A percentile compares a stretch with the other conserved stretches of the same genome.
Conservation (phyloP, 2,113 vertebrate genomes). For the Otocyon megalotis region DNA sequence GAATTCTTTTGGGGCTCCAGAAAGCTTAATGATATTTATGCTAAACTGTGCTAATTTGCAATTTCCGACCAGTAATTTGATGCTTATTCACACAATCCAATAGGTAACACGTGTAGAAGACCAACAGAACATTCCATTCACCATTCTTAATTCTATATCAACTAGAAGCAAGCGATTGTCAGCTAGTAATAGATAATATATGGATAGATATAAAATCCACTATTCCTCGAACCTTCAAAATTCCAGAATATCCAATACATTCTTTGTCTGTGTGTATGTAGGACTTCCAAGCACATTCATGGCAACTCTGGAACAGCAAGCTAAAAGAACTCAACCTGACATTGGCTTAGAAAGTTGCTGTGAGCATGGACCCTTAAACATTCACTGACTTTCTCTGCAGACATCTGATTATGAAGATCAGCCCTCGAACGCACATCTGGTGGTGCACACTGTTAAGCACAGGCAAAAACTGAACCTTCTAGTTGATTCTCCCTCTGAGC, state of each 20-base stretch:
- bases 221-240: slow-evolving; percentile 1
- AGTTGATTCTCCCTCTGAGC: not conserved
- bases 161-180: not conserved
- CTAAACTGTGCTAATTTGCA: slow-evolving; percentile 3
- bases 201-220: not conserved
- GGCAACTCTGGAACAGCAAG: not conserved
- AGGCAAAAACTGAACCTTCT: not conserved
- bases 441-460: not conserved
- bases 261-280: not conserved
- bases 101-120: not conserved
- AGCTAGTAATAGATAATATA: not conserved
- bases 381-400: not conserved
- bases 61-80: not conserved
- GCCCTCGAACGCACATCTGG: not conserved
- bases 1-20: slow-evolving; percentile 17
- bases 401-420: not conserved
- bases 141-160: not conserved
- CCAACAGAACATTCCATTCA: not conserved
- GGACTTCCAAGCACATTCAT: not conserved
- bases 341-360: not conserved
- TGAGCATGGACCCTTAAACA: not conserved
- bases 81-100: not conserved
- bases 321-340: not conserved
- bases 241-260: not conserved
- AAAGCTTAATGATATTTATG: slow-evolving; percentile 52